These are phyloP conservation scores for Drosophila mimica DNA, from an alignment of 2,888 invertebrate species.

Conservation along the genomic window DNA sequence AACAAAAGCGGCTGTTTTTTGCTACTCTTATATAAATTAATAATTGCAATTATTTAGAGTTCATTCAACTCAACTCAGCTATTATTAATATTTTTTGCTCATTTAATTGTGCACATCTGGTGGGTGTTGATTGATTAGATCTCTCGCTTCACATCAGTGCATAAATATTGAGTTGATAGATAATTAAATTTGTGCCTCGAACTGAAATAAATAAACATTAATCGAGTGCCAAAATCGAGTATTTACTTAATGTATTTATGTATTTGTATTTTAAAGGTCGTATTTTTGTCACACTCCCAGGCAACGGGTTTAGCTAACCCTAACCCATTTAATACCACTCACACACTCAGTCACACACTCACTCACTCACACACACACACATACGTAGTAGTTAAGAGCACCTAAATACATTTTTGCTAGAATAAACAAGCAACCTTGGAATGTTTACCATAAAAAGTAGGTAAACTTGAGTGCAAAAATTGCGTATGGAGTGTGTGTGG, in stretches of 20 bases:
- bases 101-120: constrained; percentile 58
- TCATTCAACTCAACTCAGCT: neutral
- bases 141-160: constrained; percentile 26
- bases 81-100: constrained; percentile 6
- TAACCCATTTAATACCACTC: constrained; percentile 38
- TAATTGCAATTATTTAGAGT: neutral
- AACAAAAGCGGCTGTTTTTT: neutral
- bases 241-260: constrained; percentile 61
- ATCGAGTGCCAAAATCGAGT: constrained; percentile 13
- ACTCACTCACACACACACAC: constrained; percentile 11
- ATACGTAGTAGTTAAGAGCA: constrained; percentile 72
- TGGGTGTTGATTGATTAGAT: constrained; percentile 23
- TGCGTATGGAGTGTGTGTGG: constrained; percentile 57
- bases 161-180: neutral
- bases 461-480: constrained; percentile 82
- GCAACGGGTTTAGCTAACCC: constrained; percentile 35
- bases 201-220: constrained; percentile 16
- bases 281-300: constrained; percentile 26
- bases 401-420: constrained; percentile 82
- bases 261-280: constrained; percentile 43
- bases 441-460: constrained; percentile 82
- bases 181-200: neutral
- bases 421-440: constrained; percentile 81
- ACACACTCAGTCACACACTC: constrained; percentile 12
- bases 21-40: neutral